These are phyloP conservation scores for Ptiloglossa arizonensis DNA, from an alignment of 1,140 invertebrate genomes.

Conservation along the genomic window DNA sequence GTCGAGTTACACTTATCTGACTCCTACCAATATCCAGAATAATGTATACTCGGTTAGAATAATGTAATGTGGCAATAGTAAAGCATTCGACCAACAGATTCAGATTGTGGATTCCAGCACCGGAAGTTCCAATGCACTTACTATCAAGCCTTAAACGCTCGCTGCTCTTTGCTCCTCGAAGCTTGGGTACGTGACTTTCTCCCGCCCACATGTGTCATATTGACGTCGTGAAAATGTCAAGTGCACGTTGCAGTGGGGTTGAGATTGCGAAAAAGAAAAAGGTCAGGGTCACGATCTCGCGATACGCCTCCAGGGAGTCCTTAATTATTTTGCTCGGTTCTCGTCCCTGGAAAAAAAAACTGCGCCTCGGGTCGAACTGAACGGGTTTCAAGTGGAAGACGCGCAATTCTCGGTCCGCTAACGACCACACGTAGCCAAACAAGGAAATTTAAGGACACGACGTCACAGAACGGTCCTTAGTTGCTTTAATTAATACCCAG, in stretches of 20 bases:
- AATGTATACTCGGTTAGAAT: too few species aligned
- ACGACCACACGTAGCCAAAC: too few species aligned
- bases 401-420: too few species aligned
- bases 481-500: too few species aligned
- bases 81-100: too few species aligned
- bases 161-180: neutral
- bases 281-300: constrained; percentile 33
- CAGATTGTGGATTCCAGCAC: too few species aligned
- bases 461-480: too few species aligned
- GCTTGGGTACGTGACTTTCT: constrained; percentile 23
- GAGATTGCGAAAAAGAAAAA: constrained; percentile 16
- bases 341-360: neutral
- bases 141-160: neutral
- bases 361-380: neutral
- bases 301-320: neutral
- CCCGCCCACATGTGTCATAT: neutral
- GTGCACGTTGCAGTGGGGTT: neutral
- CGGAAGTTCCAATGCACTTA: too few species aligned
- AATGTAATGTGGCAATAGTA: too few species aligned
- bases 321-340: constrained; percentile 25
- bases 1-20: too few species aligned
- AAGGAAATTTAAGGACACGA: too few species aligned
- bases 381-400: neutral
- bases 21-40: too few species aligned
- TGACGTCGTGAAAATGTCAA: constrained; percentile 33